Conservation (phyloP, 2,888 invertebrate genomes). For the Drosophila subquinaria region DNA sequence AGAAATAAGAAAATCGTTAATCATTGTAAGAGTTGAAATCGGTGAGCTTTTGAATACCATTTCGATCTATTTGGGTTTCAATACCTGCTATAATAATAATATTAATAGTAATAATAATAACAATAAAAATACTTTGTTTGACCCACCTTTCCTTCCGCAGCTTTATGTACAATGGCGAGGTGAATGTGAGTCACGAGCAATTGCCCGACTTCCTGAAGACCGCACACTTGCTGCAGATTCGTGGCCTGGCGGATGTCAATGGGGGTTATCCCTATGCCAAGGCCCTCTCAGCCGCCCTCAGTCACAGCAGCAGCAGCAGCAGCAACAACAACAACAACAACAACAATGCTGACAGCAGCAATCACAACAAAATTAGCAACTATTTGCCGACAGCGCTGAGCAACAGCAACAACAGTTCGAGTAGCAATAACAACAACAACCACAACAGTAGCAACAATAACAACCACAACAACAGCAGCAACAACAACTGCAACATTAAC, state of each 20-base stretch:
- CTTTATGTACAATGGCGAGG: conserved; percentile 97
- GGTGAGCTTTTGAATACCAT: no score
- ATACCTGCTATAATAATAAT: no score
- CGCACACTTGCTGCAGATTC: conserved; percentile 94
- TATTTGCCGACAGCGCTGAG: conserved; percentile 74
- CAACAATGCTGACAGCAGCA: conserved; percentile 63
- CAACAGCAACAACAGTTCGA: conserved; percentile 40
- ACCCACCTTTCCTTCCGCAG: conserved; percentile 83
- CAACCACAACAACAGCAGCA: conserved; percentile 46
- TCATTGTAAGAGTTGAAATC: no score
- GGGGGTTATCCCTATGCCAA: conserved; percentile 77
- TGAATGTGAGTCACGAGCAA: conserved; percentile 95
- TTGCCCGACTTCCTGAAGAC: conserved; percentile 94
- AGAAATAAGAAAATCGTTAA: no score
- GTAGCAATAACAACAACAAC: conserved; percentile 36
- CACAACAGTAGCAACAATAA: conserved; percentile 41
- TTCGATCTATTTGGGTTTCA: no score
- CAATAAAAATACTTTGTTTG: not conserved
- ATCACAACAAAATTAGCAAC: conserved; percentile 67
- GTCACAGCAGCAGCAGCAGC: conserved; percentile 66
- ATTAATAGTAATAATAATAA: not conserved
- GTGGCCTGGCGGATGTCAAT: conserved; percentile 93
- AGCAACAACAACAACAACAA: conserved; percentile 66
- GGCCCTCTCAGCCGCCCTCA: conserved; percentile 69
- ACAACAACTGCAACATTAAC: conserved; percentile 46